Percentiles rank a stretch among this genome's conserved stretches.
phyloP scores from a whole-genome alignment of 2,888 invertebrate genomes.

The Oxystoma pomonae region DNA sequence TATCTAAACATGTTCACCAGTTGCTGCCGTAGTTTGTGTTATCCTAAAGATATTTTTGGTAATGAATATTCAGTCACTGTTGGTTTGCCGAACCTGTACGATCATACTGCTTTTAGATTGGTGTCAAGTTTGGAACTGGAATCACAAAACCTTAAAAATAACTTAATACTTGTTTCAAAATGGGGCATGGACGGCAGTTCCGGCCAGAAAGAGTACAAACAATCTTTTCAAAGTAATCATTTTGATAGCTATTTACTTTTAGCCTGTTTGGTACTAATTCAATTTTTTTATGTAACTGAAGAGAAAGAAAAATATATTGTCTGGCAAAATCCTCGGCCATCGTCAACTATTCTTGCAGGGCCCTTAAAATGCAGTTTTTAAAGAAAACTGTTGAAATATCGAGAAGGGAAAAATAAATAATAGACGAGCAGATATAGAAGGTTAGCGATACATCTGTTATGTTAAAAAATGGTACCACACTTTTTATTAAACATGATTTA shows the following conservation, averaged over 20 bases:
- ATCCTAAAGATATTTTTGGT: not conserved
- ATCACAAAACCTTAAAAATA: not conserved
- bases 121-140: no score
- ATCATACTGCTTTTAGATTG: not conserved
- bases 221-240: not conserved
- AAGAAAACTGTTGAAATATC: slow-evolving; percentile 1
- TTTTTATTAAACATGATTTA: not conserved
- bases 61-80: not conserved
- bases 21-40: not conserved
- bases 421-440: not conserved
- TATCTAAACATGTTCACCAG: not conserved
- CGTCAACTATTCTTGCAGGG: no score
- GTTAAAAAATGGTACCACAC: no score
- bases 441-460: not conserved
- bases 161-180: not conserved
- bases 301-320: not conserved
- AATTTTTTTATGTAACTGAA: not conserved
- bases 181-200: slow-evolving; percentile 1
- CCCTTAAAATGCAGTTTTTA: not conserved
- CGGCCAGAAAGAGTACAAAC: not conserved
- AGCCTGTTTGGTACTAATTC: not conserved
- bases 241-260: not conserved
- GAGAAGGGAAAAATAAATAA: not conserved
- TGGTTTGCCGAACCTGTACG: not conserved
- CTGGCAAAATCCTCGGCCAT: not conserved